A percentile compares a stretch with the other conserved stretches of the same genome.
Evolutionary conservation across 2,113 vertebrate species (phyloP).

Genomic region (Pholis gunnellus): DNA sequence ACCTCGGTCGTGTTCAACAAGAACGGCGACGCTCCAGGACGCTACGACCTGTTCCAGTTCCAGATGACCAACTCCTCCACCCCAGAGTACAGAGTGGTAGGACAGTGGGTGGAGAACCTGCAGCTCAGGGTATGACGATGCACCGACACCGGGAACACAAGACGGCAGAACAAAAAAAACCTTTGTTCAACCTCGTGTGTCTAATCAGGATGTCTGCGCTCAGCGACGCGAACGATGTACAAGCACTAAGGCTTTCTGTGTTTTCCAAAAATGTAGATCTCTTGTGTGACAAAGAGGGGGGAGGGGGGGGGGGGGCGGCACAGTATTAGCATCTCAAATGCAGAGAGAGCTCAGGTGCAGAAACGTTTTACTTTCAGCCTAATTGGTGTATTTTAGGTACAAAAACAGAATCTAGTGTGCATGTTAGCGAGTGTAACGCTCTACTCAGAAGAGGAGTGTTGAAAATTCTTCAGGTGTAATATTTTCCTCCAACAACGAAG

Average conservation of each 20-base stretch:
- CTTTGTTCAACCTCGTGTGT: constrained; percentile 3
- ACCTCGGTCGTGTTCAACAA: constrained; percentile 82
- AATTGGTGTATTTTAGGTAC: constrained; percentile 39
- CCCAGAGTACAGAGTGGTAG: constrained; percentile 77
- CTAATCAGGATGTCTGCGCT: constrained; percentile 6
- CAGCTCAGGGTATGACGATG: constrained; percentile 77
- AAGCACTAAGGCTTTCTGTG: background rate
- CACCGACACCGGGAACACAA: background rate
- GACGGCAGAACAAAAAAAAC: background rate
- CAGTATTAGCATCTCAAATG: constrained; percentile 56
- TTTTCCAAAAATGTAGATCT: constrained; percentile 35
- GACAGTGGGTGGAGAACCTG: constrained; percentile 82
- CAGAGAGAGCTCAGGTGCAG: constrained; percentile 34
- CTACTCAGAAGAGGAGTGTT: constrained; percentile 22
- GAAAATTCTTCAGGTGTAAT: background rate
- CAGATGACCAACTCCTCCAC: constrained; percentile 79
- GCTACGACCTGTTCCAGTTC: constrained; percentile 85
- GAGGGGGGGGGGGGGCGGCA: background rate
- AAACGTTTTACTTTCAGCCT: constrained; percentile 30
- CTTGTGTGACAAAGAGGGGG: constrained; percentile 6
- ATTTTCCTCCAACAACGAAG: constrained; percentile 14
- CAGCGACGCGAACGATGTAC: background rate
- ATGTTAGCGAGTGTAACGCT: constrained; percentile 37
- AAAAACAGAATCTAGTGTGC: constrained; percentile 25
- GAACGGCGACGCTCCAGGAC: constrained; percentile 83